Evolutionary conservation across 2,797 vertebrate species (phyloP).

Genomic region (Harpagifer antarcticus): DNA sequence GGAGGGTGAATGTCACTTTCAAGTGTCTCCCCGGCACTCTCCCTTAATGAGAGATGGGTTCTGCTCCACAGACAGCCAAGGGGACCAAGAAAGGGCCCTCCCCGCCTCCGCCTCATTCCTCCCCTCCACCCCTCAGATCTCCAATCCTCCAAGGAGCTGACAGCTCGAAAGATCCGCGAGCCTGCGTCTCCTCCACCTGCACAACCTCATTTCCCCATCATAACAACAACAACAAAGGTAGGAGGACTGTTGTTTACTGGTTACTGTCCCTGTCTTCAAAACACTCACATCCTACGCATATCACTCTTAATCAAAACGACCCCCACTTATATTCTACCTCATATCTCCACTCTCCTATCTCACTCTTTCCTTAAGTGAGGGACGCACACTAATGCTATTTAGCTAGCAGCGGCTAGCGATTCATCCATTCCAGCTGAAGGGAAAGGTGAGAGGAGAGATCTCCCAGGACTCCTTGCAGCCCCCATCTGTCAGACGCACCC

Average conservation of each 20-base stretch:
- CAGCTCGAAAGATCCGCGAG: conserved; percentile 87
- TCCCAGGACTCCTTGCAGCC: conserved; percentile 88
- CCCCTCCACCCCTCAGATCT: conserved; percentile 82
- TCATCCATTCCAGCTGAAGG: conserved; percentile 94
- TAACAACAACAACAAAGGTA: conserved; percentile 78
- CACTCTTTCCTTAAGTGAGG: conserved; percentile 80
- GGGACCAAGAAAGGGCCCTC: conserved; percentile 84
- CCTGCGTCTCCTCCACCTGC: conserved; percentile 84
- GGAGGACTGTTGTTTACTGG: conserved; percentile 50
- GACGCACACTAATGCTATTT: conserved; percentile 81
- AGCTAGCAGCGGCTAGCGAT: conserved; percentile 79
- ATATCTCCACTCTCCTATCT: conserved; percentile 38
- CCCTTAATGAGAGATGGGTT: conserved; percentile 89
- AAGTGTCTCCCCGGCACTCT: conserved; percentile 87
- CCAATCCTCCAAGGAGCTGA: conserved; percentile 88
- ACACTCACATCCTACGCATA: conserved; percentile 37
- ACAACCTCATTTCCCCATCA: conserved; percentile 79
- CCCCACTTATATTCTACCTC: conserved; percentile 37
- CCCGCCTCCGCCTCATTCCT: conserved; percentile 73
- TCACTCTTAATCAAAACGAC: conserved; percentile 65
- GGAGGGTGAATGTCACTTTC: conserved; percentile 88
- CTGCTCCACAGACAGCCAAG: conserved; percentile 87
- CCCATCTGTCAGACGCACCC: conserved; percentile 91
- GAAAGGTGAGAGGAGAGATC: conserved; percentile 94
- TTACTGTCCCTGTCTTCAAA: conserved; percentile 19